These are phyloP conservation scores for Nothobranchius kuhntae DNA, from an alignment of 2,113 vertebrate genomes.

Conservation along the genomic window DNA sequence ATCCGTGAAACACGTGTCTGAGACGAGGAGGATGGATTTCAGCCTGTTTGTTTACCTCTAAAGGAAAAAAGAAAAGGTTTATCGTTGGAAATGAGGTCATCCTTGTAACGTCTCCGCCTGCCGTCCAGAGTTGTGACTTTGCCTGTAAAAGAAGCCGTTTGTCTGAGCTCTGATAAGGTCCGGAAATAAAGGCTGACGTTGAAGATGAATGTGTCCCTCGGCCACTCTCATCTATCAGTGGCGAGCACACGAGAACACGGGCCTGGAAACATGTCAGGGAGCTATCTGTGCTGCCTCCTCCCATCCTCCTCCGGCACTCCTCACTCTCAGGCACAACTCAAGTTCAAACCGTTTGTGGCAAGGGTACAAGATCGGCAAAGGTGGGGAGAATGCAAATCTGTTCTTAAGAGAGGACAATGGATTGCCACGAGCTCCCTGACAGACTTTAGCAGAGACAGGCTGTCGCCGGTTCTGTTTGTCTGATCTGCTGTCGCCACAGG, in stretches of 20 bases:
- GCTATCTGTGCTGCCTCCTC: slow-evolving; percentile 40
- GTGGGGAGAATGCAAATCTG: neutral
- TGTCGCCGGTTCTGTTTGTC: too few relatives aligned
- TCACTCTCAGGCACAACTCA: slow-evolving; percentile 35
- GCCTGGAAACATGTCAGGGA: slow-evolving; percentile 44
- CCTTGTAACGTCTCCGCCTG: slow-evolving; percentile 9
- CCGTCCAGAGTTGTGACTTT: slow-evolving; percentile 14
- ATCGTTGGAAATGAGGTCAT: slow-evolving; percentile 60
- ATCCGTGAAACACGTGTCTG: too few relatives aligned
- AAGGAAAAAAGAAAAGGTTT: slow-evolving; percentile 7
- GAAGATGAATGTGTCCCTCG: slow-evolving; percentile 65
- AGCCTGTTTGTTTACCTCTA: neutral
- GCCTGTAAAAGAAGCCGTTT: slow-evolving; percentile 40
- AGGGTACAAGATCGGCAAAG: slow-evolving; percentile 36
- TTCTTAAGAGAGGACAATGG: neutral
- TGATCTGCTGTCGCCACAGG: too few relatives aligned
- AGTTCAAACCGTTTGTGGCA: slow-evolving; percentile 28
- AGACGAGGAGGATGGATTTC: too few relatives aligned
- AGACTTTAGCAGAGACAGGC: too few relatives aligned
- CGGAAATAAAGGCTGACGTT: slow-evolving; percentile 57
- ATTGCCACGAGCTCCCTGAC: neutral
- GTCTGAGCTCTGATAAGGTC: slow-evolving; percentile 62
- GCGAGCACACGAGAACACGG: slow-evolving; percentile 39
- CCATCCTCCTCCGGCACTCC: neutral
- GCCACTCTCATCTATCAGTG: slow-evolving; percentile 53